A percentile compares a stretch with the other conserved stretches of the same genome.
These are phyloP conservation scores for Agonopterix heracliana DNA, from an alignment of 2,888 invertebrate genomes.

Conservation along the genomic window DNA sequence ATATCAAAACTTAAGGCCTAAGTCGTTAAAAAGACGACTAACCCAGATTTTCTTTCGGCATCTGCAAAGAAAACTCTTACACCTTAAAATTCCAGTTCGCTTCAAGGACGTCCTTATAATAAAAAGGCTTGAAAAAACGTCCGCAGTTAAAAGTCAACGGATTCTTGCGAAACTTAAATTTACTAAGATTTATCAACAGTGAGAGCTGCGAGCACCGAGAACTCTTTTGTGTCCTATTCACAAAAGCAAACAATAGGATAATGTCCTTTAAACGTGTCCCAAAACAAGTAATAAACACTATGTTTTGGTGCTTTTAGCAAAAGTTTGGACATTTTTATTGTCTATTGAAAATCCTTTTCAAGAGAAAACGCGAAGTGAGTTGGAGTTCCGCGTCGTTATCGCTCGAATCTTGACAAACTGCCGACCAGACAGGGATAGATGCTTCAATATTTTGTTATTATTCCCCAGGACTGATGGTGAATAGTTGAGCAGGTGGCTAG, in stretches of 20 bases:
- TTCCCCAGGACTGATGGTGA: constrained; percentile 26
- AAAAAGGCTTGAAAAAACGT: neutral
- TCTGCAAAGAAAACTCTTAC: neutral
- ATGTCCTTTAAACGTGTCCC: constrained; percentile 35
- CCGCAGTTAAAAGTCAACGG: neutral
- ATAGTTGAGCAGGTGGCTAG: constrained; percentile 14
- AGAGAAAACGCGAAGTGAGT: constrained; percentile 28
- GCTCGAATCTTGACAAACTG: constrained; percentile 43
- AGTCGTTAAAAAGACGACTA: neutral
- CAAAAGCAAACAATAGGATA: constrained; percentile 37
- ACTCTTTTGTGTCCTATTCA: constrained; percentile 22
- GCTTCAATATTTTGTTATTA: constrained; percentile 32
- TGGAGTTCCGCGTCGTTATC: constrained; percentile 6
- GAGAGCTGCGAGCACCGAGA: constrained; percentile 16
- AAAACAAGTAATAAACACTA: constrained; percentile 42
- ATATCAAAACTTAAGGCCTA: neutral
- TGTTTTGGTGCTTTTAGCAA: constrained; percentile 36
- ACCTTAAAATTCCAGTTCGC: neutral
- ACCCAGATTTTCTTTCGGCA: neutral
- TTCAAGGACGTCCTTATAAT: neutral
- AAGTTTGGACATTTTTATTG: constrained; percentile 57
- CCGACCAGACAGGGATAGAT: constrained; percentile 31
- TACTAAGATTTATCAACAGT: constrained; percentile 15
- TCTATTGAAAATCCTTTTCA: constrained; percentile 34
- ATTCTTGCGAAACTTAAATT: too few species aligned